Evolutionary conservation across 2,888 invertebrate genomes (phyloP).

Genomic region (Eupeodes latifasciatus): DNA sequence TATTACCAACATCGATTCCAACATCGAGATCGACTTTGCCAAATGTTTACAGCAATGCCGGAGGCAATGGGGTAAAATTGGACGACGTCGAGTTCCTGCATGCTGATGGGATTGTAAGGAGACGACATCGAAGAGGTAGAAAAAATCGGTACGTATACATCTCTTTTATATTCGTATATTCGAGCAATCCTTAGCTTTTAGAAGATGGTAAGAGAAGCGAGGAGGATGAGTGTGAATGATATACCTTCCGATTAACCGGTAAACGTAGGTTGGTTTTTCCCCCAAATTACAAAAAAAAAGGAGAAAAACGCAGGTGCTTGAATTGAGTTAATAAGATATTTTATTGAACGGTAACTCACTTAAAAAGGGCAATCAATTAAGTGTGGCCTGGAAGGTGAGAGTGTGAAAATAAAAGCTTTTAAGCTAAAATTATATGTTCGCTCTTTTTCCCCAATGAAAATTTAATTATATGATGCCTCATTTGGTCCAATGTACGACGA

Average conservation of each 20-base stretch:
- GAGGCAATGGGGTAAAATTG: slow-evolving; percentile 83
- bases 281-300: too few relatives aligned
- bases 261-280: background rate
- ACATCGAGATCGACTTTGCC: slow-evolving; percentile 82
- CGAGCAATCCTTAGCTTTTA: slow-evolving; percentile 49
- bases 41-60: slow-evolving; percentile 84
- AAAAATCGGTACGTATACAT: slow-evolving; percentile 80
- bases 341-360: slow-evolving; percentile 35
- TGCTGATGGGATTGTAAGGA: slow-evolving; percentile 81
- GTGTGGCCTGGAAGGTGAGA: background rate
- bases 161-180: too few relatives aligned
- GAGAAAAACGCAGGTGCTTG: slow-evolving; percentile 26
- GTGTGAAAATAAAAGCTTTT: slow-evolving; percentile 10
- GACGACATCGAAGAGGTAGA: slow-evolving; percentile 82
- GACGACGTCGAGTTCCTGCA: slow-evolving; percentile 83
- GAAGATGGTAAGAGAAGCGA: background rate
- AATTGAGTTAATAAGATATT: slow-evolving; percentile 36
- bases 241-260: slow-evolving; percentile 1
- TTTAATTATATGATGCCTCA: background rate
- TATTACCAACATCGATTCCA: slow-evolving; percentile 83
- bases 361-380: slow-evolving; percentile 40
- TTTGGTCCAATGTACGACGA: background rate
- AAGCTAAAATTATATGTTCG: background rate
- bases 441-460: background rate
- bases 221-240: background rate